phyloP scores from a whole-genome alignment of 2,797 vertebrate genomes.

The Poeciliopsis presidionis region DNA sequence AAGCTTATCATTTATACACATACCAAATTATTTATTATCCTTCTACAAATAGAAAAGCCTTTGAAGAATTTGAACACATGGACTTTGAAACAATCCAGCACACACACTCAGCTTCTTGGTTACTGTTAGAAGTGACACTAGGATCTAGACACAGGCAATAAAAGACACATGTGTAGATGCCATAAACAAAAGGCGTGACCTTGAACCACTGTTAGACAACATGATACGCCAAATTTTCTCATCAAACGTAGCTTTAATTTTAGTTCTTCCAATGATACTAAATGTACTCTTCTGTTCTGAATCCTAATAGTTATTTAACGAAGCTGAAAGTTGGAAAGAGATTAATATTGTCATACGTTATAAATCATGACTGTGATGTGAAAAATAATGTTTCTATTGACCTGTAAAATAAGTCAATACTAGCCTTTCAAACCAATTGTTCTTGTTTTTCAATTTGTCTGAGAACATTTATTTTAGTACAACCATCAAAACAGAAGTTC shows the following conservation, averaged over 20 bases:
- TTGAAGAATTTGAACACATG: slow-evolving; percentile 34
- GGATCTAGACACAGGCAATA: not conserved
- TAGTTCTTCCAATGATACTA: not conserved
- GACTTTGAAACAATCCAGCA: slow-evolving; percentile 1
- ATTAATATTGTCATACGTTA: not conserved
- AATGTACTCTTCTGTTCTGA: not conserved
- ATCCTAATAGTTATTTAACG: not conserved
- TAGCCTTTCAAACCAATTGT: not conserved
- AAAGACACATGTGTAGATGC: slow-evolving; percentile 16
- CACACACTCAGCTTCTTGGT: slow-evolving; percentile 31
- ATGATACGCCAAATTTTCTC: not conserved
- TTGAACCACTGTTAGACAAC: not conserved
- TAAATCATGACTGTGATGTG: not conserved
- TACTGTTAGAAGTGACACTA: slow-evolving; percentile 45
- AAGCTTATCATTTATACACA: not conserved
- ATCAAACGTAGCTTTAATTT: not conserved
- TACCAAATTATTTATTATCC: slow-evolving; percentile 3
- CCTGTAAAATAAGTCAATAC: not conserved
- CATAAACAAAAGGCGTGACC: slow-evolving; percentile 37
- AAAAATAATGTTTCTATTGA: not conserved
- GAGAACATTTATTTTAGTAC: not conserved
- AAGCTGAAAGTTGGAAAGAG: not conserved
- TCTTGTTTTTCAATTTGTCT: not conserved
- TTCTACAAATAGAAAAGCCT: slow-evolving; percentile 15
- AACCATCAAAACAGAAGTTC: slow-evolving; percentile 25